These are phyloP conservation scores for Microtus montanus DNA, from an alignment of 2,113 vertebrate species.

Conservation along the genomic window DNA sequence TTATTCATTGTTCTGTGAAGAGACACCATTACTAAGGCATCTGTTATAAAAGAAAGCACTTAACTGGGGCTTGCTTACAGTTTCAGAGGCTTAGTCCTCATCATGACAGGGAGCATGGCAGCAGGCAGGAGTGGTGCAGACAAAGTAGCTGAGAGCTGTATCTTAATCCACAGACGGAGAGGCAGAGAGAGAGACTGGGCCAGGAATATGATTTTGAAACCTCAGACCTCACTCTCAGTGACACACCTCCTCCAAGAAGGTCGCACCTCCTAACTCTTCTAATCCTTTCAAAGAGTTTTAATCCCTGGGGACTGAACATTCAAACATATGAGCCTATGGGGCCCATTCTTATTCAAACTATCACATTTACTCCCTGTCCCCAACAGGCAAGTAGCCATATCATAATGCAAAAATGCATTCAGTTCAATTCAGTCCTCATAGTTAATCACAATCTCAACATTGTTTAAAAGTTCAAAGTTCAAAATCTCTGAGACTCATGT, in stretches of 20 bases:
- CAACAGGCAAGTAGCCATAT: background rate
- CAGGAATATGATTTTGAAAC: background rate
- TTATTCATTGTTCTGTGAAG: background rate
- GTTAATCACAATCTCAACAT: background rate
- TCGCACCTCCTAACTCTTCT: background rate
- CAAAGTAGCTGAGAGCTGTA: background rate
- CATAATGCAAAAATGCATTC: background rate
- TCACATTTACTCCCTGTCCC: background rate
- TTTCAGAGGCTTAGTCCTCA: background rate
- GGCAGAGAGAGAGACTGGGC: background rate
- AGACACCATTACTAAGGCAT: background rate
- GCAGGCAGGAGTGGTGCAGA: background rate
- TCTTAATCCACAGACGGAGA: background rate
- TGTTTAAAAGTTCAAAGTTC: background rate
- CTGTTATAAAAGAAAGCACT: background rate
- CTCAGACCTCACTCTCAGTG: background rate
- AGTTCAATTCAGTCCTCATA: background rate
- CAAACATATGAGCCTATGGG: background rate
- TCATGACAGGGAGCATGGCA: background rate
- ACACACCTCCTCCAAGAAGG: background rate
- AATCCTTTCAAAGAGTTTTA: background rate
- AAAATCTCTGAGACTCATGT: background rate
- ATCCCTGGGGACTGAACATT: background rate
- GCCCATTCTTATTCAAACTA: background rate
- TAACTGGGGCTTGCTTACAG: background rate